Evolutionary conservation across 2,888 invertebrate species (phyloP).

Genomic region (Euphydryas editha): DNA sequence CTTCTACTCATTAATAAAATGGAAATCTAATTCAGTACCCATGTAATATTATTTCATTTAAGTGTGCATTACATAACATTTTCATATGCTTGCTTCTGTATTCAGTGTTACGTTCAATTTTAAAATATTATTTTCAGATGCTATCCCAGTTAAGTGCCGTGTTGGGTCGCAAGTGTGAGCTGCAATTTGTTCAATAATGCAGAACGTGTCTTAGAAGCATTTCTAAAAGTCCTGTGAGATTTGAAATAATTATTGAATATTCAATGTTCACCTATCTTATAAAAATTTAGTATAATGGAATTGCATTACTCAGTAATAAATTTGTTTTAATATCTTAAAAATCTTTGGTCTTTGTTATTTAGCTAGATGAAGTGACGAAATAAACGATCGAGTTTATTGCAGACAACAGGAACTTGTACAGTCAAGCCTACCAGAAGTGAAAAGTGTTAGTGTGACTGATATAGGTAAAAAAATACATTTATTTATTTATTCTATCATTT

Average conservation of each 20-base stretch:
- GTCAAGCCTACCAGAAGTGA: too few relatives aligned
- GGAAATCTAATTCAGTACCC: neutral
- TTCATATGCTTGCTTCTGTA: neutral
- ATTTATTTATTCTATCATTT: too few relatives aligned
- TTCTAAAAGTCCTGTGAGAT: conserved; percentile 24
- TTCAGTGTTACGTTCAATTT: neutral
- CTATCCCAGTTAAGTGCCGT: conserved; percentile 11
- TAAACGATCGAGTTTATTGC: too few relatives aligned
- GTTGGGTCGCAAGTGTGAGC: conserved; percentile 23
- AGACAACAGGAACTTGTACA: too few relatives aligned
- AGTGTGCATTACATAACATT: neutral
- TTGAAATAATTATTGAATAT: conserved; percentile 21
- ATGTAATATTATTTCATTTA: neutral
- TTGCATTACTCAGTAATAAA: neutral
- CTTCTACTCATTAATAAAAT: too few relatives aligned
- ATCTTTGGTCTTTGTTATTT: too few relatives aligned
- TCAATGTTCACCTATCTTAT: neutral
- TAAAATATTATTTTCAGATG: conserved; percentile 12
- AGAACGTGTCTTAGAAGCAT: conserved; percentile 26
- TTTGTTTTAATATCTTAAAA: neutral
- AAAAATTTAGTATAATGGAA: neutral
- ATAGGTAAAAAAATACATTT: too few relatives aligned
- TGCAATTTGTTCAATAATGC: conserved; percentile 35
- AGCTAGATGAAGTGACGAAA: too few relatives aligned
- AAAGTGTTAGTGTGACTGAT: too few relatives aligned